Percentiles rank a stretch among this genome's conserved stretches.
Conservation (phyloP, 2,888 invertebrate species). For the Parochlus steinenii region DNA sequence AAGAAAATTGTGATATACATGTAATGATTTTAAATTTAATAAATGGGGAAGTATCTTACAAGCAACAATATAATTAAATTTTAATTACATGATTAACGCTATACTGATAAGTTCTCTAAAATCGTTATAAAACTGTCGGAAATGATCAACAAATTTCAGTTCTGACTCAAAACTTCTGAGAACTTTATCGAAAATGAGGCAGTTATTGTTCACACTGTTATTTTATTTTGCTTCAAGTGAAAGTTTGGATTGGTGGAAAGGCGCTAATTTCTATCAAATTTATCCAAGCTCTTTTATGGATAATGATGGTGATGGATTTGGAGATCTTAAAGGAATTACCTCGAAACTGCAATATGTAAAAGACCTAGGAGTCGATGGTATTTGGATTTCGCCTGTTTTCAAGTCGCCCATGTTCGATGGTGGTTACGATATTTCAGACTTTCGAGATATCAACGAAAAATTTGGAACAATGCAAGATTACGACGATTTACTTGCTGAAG, state of each 20-base stretch:
- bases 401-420: constrained; percentile 71
- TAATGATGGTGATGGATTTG: constrained; percentile 5
- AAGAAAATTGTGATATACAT: too few species aligned
- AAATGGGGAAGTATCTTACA: too few species aligned
- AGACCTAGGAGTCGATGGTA: constrained; percentile 51
- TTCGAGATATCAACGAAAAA: constrained; percentile 47
- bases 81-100: too few species aligned
- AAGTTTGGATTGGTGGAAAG: constrained; percentile 3
- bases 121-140: too few species aligned
- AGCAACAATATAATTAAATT: too few species aligned
- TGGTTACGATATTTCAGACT: constrained; percentile 76
- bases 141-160: too few species aligned
- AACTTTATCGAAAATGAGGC: too few species aligned
- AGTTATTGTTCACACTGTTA: too few species aligned
- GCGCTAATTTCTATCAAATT: constrained; percentile 4
- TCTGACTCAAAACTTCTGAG: too few species aligned
- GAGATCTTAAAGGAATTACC: constrained; percentile 34
- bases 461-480: constrained; percentile 65
- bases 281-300: constrained; percentile 41
- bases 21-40: too few species aligned
- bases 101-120: too few species aligned
- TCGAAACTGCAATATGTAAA: constrained; percentile 43
- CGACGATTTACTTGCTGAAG: constrained; percentile 35
- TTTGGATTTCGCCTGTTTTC: constrained; percentile 77
- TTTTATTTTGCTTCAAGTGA: too few species aligned